These are phyloP conservation scores for Leucosticte australis DNA, from an alignment of 2,113 vertebrate genomes.

Conservation along the genomic window DNA sequence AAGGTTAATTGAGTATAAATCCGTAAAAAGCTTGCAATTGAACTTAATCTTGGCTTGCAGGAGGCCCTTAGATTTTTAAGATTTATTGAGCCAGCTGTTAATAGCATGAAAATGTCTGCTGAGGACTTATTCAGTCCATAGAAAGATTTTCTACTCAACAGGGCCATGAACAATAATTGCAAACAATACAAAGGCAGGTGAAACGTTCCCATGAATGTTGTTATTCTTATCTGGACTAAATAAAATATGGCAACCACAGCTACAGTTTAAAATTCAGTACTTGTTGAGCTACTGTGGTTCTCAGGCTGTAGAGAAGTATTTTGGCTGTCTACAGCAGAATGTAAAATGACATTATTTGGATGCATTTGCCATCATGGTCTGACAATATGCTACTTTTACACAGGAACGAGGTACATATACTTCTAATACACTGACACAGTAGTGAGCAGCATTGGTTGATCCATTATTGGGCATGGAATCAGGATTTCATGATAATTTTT, in stretches of 20 bases:
- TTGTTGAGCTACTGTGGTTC: background rate
- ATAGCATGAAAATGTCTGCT: constrained; percentile 10
- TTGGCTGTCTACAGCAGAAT: background rate
- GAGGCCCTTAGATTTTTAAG: constrained; percentile 10
- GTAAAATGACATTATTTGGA: background rate
- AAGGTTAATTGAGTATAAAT: constrained; percentile 29
- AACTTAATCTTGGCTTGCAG: constrained; percentile 37
- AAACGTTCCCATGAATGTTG: background rate
- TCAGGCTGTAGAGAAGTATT: background rate
- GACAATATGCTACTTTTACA: background rate
- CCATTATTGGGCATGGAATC: background rate
- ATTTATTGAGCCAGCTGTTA: constrained; percentile 40
- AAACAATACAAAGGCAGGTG: background rate
- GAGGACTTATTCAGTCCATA: background rate
- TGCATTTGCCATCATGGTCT: background rate
- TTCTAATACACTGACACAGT: background rate
- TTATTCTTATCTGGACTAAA: background rate
- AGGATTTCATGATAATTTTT: background rate
- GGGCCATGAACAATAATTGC: background rate
- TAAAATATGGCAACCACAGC: background rate
- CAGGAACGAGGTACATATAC: background rate
- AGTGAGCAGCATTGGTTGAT: background rate
- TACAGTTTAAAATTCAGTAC: background rate
- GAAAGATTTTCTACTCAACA: background rate
- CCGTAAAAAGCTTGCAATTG: constrained; percentile 13